A percentile compares a stretch with the other conserved stretches of the same genome.
Conservation (phyloP, 1,140 invertebrate species). For the Lanistes nyassanus region DNA sequence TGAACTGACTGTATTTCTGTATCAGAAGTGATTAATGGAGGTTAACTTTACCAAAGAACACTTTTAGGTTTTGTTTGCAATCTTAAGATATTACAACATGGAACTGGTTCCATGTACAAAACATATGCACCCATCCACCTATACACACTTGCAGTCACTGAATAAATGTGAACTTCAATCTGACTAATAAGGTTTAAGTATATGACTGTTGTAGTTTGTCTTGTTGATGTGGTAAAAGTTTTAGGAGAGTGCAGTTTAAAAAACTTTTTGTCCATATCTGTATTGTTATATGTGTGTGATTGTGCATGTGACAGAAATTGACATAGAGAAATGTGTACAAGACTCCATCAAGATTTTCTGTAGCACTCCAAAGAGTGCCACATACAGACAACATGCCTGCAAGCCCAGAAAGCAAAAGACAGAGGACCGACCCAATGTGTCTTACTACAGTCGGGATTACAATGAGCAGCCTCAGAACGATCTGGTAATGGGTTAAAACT, state of each 20-base stretch:
- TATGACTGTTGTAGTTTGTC: too few species aligned
- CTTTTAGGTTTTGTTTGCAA: too few species aligned
- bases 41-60: background rate
- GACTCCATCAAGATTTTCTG: slow-evolving; percentile 89
- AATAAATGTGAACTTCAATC: too few species aligned
- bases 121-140: too few species aligned
- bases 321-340: slow-evolving; percentile 91
- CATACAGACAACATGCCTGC: slow-evolving; percentile 81
- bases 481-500: slow-evolving; percentile 39
- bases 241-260: too few species aligned
- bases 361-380: slow-evolving; percentile 87
- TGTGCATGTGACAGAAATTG: slow-evolving; percentile 78
- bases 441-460: slow-evolving; percentile 64
- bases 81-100: too few species aligned
- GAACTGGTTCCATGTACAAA: too few species aligned
- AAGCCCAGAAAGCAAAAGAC: slow-evolving; percentile 38
- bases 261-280: too few species aligned
- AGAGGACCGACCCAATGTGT: slow-evolving; percentile 49
- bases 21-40: background rate
- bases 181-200: too few species aligned
- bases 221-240: too few species aligned
- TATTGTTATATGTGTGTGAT: slow-evolving; percentile 20
- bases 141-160: too few species aligned
- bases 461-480: slow-evolving; percentile 58
- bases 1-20: background rate